A percentile compares a stretch with the other conserved stretches of the same genome.
Conservation (phyloP, 2,888 invertebrate species). For the Corythucha ciliata region DNA sequence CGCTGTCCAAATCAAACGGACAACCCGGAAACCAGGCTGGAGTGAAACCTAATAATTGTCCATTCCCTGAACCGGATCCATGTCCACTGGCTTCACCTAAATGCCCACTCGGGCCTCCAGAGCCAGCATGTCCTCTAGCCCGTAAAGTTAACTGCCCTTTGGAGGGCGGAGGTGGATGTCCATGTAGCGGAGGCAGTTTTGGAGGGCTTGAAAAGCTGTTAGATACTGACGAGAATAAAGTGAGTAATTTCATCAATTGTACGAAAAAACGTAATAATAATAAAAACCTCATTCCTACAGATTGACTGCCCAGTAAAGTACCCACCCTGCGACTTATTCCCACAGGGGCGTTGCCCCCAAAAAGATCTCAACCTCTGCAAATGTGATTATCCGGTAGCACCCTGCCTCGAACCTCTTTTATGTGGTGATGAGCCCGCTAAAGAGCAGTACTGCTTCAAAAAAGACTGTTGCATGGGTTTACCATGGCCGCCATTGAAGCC, state of each 20-base stretch:
- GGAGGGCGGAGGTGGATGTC: not conserved
- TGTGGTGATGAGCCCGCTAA: conserved; percentile 10
- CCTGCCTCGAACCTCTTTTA: conserved; percentile 23
- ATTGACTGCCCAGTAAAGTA: conserved; percentile 23
- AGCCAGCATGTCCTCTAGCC: conserved; percentile 12
- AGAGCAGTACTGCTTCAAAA: conserved; percentile 23
- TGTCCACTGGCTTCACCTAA: conserved; percentile 19
- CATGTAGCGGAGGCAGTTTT: not conserved
- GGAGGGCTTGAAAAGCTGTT: no score
- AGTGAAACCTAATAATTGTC: conserved; percentile 19
- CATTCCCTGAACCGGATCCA: conserved; percentile 13
- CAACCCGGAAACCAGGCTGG: no score
- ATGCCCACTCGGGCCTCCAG: conserved; percentile 22
- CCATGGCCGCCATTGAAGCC: conserved; percentile 21
- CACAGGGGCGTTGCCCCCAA: conserved; percentile 28
- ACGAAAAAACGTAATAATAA: no score
- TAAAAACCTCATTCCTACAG: no score
- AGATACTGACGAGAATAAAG: no score
- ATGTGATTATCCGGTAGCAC: conserved; percentile 26
- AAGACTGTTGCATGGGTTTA: conserved; percentile 30
- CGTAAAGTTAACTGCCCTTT: conserved; percentile 16
- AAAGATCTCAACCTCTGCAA: conserved; percentile 24
- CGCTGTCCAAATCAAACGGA: not conserved
- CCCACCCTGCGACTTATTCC: conserved; percentile 24
- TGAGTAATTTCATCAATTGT: no score